Evolutionary conservation across 1,140 invertebrate genomes (phyloP), one percentile per base, ranked within the genome.

Genomic region (Samia ricini): DNA sequence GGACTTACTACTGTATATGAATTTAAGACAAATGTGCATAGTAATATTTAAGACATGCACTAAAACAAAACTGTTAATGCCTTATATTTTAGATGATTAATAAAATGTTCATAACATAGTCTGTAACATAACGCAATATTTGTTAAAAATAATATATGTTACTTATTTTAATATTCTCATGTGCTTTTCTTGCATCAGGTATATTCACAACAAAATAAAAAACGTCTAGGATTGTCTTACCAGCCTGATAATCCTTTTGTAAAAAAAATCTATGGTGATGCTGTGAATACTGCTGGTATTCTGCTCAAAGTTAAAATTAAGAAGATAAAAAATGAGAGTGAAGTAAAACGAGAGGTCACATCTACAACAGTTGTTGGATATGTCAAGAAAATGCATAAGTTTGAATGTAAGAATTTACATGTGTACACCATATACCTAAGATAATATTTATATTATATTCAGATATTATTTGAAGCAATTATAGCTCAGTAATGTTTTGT

Each of bases 201-300:
- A 19, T 82, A 85, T 75, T 71, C 74, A 60, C 71, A 83, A 63
- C 74, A 81, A 29, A 82, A 91, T 60, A 95, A 94, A 66, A 92
- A 94, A 69, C 92, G 95, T 63, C 76, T 98, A 63, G 94, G 96
- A 72, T 76, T 98, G 3, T 89, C 92, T 36, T 98, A 96, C 82
- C 93, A 97, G 74, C 96, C 96, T 1, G 91, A 95, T n/a, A 97
- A 98, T 91, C 91, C 93, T n/a, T 98, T 93, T 81, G 94, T 95
- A 68, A 98, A 98, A 81, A 94, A 96, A 29, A 91, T 94, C 1
- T 95, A 93, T 89, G 95, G 94, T 0, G 95, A 96, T 74, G 89
- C 91, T 66, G 91, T 93, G 42, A 89, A 88, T 50, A 93, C 93
- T 1, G 92, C 93, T 29, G 95, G 94, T 36, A 89, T 98, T 48